These are phyloP conservation scores for Sebastes hubbsi DNA, from an alignment of 2,797 vertebrate species.

Conservation along the genomic window DNA sequence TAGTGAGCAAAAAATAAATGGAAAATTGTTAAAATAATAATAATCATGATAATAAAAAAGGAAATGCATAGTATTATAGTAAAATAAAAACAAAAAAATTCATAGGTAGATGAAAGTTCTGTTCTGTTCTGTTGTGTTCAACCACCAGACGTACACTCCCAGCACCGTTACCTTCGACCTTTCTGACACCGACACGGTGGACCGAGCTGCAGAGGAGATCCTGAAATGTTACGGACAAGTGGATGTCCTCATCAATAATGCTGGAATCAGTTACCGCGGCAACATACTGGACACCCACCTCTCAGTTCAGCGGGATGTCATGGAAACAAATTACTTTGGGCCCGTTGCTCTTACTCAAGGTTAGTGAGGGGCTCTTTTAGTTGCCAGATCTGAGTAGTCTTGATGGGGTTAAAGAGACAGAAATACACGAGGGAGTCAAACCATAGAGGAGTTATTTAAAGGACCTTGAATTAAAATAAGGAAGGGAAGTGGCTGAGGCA, in stretches of 20 bases:
- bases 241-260: slow-evolving; percentile 95
- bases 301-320: slow-evolving; percentile 91
- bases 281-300: slow-evolving; percentile 86
- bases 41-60: no score
- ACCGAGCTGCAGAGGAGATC: slow-evolving; percentile 86
- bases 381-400: neutral
- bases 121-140: neutral
- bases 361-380: slow-evolving; percentile 47
- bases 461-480: neutral
- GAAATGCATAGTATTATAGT: no score
- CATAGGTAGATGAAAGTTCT: no score
- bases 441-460: neutral
- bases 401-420: neutral
- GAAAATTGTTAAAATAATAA: no score
- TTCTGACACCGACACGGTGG: slow-evolving; percentile 75
- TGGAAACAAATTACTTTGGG: slow-evolving; percentile 98
- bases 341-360: slow-evolving; percentile 98
- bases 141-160: slow-evolving; percentile 78
- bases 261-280: slow-evolving; percentile 95
- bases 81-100: no score
- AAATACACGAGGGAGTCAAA: neutral
- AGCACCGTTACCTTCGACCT: slow-evolving; percentile 89
- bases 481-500: neutral
- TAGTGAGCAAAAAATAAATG: no score
- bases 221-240: slow-evolving; percentile 86